Evolutionary conservation across 2,797 vertebrate genomes (phyloP).

Genomic region (Echiichthys vipera): DNA sequence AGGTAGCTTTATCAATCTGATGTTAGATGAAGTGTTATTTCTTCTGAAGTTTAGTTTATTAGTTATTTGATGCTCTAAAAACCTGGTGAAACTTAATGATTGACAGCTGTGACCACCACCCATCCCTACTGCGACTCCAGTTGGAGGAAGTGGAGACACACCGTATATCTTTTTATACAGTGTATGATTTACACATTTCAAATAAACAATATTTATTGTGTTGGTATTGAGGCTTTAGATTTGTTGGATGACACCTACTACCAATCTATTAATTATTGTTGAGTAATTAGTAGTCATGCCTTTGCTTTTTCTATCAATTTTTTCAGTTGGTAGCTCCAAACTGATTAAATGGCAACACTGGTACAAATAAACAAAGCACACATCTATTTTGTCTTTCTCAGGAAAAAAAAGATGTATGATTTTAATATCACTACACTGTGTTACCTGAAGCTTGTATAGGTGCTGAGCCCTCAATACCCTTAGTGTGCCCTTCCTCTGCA

Average conservation of each 20-base stretch:
- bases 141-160: no score
- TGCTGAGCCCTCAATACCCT: constrained; percentile 3
- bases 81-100: no score
- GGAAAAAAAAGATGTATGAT: neutral
- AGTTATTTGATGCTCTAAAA: no score
- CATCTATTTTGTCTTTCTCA: neutral
- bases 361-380: neutral
- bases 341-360: neutral
- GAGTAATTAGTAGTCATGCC: neutral
- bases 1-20: no score
- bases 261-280: neutral
- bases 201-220: no score
- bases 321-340: neutral
- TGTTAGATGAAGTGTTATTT: no score
- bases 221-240: no score
- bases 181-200: no score
- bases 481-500: constrained; percentile 24
- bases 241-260: neutral
- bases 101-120: no score
- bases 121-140: no score
- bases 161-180: no score
- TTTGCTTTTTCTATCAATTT: neutral
- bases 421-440: constrained; percentile 9
- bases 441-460: neutral
- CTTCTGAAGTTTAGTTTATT: no score